Conservation (phyloP, 2,797 vertebrate genomes). For the Fistularia commersonii region DNA sequence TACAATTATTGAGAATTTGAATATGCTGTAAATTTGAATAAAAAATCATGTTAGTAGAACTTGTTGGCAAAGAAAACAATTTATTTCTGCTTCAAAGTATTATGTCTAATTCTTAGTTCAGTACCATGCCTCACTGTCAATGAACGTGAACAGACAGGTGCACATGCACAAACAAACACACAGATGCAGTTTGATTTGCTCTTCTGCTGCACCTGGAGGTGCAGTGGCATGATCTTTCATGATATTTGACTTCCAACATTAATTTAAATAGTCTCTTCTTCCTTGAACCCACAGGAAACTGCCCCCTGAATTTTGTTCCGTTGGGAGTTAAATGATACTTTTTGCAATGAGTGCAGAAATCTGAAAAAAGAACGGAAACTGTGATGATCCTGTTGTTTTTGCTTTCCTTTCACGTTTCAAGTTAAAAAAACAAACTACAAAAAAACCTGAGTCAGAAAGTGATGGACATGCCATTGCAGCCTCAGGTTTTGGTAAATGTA, state of each 20-base stretch:
- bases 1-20: too few species aligned
- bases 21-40: too few species aligned
- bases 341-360: slow-evolving; percentile 1
- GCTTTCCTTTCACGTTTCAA: too few species aligned
- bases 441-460: not conserved
- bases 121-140: slow-evolving; percentile 4
- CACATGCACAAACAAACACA: too few species aligned
- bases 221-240: not conserved
- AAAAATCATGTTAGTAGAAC: too few species aligned
- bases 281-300: not conserved
- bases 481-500: slow-evolving; percentile 5
- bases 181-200: not conserved
- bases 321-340: not conserved
- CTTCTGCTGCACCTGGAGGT: not conserved
- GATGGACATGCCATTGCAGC: slow-evolving; percentile 1
- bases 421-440: too few species aligned
- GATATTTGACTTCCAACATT: slow-evolving; percentile 3
- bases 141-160: too few species aligned
- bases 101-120: slow-evolving; percentile 9
- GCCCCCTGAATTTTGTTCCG: not conserved
- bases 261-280: not conserved
- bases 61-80: too few species aligned
- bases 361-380: not conserved
- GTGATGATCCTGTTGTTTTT: too few species aligned
- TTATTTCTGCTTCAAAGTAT: slow-evolving; percentile 18